Base-by-base conservation (phyloP, 2,797 vertebrate genomes). In the Crotalus adamanteus region DNA sequence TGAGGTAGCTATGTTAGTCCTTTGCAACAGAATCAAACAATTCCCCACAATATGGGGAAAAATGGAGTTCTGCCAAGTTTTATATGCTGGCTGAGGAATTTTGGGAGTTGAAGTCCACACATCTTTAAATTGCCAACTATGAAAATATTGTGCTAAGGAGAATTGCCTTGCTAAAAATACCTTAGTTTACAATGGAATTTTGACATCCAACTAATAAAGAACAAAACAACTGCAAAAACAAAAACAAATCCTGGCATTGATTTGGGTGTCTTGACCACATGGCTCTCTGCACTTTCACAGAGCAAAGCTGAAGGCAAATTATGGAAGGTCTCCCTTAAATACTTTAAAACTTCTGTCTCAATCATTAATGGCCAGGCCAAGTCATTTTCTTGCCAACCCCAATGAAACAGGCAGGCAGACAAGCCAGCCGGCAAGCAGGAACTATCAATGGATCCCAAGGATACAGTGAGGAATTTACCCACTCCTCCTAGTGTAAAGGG, bases 361-460 rank as follows among this genome's bases (percentile, higher is more conserved):
- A 28, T n/a, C 53, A 26, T 86, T 83, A 42, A 88, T 16, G 5
- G 92, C 92, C 90, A 91, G 5, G 86, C 92, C 92, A 93, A 85
- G 7, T 26, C 26, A 25, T 61, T 83, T 60, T 91, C 59, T 85
- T 85, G 69, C 57, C 83, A 87, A 22, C 83, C 57, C 69, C 57
- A 91, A 57, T 63, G 65, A 63, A 85, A 57, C 28, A 90, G 89
- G 86, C 86, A 63, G 90, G 57, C 89, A 78, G 51, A 53, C 51
- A 56, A 73, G 16, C n/a, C n/a, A 86, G n/a, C 63, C 73, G 22
- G 90, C 89, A 90, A 59, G 88, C 88, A 61, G 56, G 57, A 63
- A 53, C 31, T 9, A 83, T 91, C 90, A 93, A 89, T 89, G 87
- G 90, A 55, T 93, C 92, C 92, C 87, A 93, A 85, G 92, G 92